These are phyloP conservation scores for Agelas oroides DNA, from an alignment of 37 sponge, comb jelly and placozoan species.

Conservation along the genomic window DNA sequence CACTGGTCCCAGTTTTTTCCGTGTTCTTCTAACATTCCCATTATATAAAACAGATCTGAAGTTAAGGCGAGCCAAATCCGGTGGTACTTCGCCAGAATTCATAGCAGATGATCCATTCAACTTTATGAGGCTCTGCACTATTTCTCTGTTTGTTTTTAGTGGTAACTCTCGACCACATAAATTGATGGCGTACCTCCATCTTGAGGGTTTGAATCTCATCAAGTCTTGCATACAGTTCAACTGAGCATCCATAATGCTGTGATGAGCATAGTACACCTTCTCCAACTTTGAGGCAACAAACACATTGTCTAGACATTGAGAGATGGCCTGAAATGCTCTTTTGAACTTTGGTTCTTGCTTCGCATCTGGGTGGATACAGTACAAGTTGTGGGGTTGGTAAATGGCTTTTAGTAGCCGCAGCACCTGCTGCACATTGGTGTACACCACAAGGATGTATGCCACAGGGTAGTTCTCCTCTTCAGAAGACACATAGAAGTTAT, in stretches of 20 bases:
- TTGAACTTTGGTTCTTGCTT: not conserved
- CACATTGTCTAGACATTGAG: conserved; percentile 33
- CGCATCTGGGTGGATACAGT: conserved; percentile 41
- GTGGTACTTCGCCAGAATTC: no score
- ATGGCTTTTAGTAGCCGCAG: conserved; percentile 35
- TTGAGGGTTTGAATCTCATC: not conserved
- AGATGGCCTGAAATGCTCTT: not conserved
- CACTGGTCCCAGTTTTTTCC: no score
- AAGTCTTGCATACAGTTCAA: not conserved
- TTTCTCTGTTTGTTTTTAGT: conserved; percentile 52
- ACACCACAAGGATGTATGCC: conserved; percentile 19
- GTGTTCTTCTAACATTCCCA: no score
- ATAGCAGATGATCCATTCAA: conserved; percentile 21
- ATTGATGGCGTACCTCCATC: conserved; percentile 53
- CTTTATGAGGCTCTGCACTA: conserved; percentile 9
- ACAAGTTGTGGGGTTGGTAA: conserved; percentile 41
- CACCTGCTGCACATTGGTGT: conserved; percentile 13
- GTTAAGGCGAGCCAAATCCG: no score
- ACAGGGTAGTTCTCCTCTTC: conserved; percentile 27
- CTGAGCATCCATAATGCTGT: conserved; percentile 1
- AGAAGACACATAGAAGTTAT: conserved; percentile 43
- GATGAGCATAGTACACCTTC: not conserved
- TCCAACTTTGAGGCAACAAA: conserved; percentile 1
- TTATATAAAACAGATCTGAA: no score
- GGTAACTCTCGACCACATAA: conserved; percentile 54